Evolutionary conservation across 2,888 invertebrate genomes (phyloP).

Genomic region (Sialis fuliginosa): DNA sequence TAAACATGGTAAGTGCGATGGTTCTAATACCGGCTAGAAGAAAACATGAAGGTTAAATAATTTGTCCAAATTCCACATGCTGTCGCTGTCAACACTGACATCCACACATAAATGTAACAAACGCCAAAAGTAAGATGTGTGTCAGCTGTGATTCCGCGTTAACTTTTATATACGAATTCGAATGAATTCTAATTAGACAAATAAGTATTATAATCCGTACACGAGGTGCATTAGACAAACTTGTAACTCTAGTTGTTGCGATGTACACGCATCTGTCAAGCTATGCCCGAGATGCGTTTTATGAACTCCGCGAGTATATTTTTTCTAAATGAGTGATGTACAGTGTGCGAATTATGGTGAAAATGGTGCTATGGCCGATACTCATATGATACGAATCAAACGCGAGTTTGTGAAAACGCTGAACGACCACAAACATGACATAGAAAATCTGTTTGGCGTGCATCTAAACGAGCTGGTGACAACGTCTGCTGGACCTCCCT

Average conservation of each 20-base stretch:
- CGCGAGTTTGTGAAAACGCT: conserved; percentile 3
- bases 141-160: conserved; percentile 8
- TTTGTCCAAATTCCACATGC: background rate
- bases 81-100: background rate
- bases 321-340: background rate
- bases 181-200: too few species aligned
- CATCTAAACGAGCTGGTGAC: conserved; percentile 1
- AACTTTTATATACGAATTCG: background rate
- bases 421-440: conserved; percentile 2
- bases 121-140: conserved; percentile 5
- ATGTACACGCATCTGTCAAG: background rate
- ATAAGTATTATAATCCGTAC: too few species aligned
- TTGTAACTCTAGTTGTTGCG: too few species aligned
- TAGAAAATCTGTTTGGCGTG: conserved; percentile 3
- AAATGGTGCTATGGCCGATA: conserved; percentile 6
- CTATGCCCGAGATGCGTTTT: background rate
- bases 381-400: conserved; percentile 3
- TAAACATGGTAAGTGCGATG: too few species aligned
- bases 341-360: background rate
- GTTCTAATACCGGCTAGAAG: too few species aligned
- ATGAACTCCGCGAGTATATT: background rate
- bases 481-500: background rate
- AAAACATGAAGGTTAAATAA: too few species aligned
- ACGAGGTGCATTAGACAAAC: too few species aligned
- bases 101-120: background rate